Evolutionary conservation across 1,140 invertebrate genomes (phyloP), one percentile per base, ranked within the genome.

Genomic region (Drosophila navojoa): DNA sequence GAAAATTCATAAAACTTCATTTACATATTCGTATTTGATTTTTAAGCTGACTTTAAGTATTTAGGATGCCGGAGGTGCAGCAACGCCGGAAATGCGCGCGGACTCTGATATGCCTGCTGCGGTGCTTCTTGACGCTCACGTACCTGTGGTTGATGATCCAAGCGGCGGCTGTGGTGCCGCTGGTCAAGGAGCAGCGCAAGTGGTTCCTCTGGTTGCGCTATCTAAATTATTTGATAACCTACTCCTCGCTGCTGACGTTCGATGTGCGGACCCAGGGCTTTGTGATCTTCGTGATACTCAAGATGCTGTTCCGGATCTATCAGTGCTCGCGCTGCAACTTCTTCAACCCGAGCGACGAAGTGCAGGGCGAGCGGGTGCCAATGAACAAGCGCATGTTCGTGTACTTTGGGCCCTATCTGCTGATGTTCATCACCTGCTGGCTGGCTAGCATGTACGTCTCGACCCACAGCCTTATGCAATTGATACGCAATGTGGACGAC

Each of bases 81-180:
- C 11, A 0, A 6, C 10, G 35, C 9, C 25, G 13, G 3, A 40
- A 4, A 4, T 2, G 1, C 4, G 29, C 50, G 0, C 10, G 16
- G 5, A 1, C n/a, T 7, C 3, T 58, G 11, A 60, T 61, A 59
- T 27, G 40, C 0, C 0, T 45, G 7, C 4, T 80, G 0, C 59
- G 63, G 0, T 55, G 25, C n/a, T 1, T 54, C 0, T 9, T 66
- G 22, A 0, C 19, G 0, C 0, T n/a, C 0, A 6, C 0, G 4
- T 80, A 74, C 10, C 64, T 81, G 0, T 76, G 78, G 78, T 0
- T 54, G 2, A 42, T 74, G 64, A 1, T 81, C 0, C 42, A 64
- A 0, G 68, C 63, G 2, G 60, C 73, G 7, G 38, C 35, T 3
- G 0, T 81, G 7, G 7, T 44, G 1, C 59, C 72, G 5, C 27